Conservation (phyloP, 2,113 vertebrate genomes). For the Apodemus sylvaticus region DNA sequence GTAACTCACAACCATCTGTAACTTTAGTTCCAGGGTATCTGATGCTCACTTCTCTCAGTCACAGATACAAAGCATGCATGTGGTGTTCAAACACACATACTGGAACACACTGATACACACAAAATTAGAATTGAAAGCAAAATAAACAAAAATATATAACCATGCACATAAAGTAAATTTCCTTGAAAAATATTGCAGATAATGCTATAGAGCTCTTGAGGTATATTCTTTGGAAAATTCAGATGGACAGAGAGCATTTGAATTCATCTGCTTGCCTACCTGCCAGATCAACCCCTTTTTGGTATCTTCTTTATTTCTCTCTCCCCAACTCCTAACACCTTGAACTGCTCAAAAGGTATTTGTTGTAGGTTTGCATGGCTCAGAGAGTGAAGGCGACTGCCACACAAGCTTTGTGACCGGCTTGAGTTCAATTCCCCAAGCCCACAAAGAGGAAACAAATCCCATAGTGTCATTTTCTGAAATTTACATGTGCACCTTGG, state of each 20-base stretch:
- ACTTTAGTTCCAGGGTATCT: background rate
- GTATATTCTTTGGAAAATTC: background rate
- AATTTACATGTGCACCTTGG: background rate
- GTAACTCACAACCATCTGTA: background rate
- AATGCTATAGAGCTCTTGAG: background rate
- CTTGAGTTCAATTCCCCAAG: background rate
- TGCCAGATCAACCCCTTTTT: background rate
- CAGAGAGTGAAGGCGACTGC: background rate
- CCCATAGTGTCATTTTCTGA: background rate
- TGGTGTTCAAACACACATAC: background rate
- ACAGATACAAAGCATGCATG: background rate
- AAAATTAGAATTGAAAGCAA: background rate
- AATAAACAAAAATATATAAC: background rate
- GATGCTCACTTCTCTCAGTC: background rate
- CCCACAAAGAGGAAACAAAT: background rate
- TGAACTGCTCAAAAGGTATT: background rate
- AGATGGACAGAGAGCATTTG: background rate
- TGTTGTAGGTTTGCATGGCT: background rate
- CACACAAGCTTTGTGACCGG: background rate
- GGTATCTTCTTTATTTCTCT: background rate
- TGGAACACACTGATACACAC: no score
- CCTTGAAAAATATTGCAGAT: background rate
- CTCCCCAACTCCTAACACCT: background rate
- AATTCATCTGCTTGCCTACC: background rate
- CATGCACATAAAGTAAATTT: background rate